phyloP scores from a whole-genome alignment of 2,888 invertebrate genomes.

The Eupeodes latifasciatus region DNA sequence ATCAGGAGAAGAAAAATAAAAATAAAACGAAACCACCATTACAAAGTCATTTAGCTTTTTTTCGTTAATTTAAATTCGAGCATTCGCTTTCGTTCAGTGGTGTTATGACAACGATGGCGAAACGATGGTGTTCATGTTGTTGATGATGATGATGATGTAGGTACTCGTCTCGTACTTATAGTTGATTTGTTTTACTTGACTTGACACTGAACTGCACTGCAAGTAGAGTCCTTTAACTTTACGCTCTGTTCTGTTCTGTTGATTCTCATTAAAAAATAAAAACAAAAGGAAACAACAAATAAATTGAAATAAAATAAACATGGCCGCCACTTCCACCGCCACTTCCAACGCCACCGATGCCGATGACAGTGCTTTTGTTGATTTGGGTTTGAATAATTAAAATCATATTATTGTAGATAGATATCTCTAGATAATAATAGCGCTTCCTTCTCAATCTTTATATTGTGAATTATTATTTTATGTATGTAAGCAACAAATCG shows the following conservation, averaged over 20 bases:
- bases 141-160: background rate
- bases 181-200: conserved; percentile 3
- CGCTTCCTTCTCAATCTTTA: background rate
- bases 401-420: background rate
- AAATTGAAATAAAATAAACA: conserved; percentile 22
- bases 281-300: background rate
- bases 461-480: conserved; percentile 16
- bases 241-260: background rate
- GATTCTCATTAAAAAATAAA: conserved; percentile 7
- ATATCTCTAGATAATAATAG: conserved; percentile 22
- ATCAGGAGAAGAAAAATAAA: conserved; percentile 35
- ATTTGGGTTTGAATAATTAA: conserved; percentile 19
- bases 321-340: background rate
- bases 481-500: conserved; percentile 18
- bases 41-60: conserved; percentile 45
- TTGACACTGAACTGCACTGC: conserved; percentile 27
- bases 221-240: conserved; percentile 28
- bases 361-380: conserved; percentile 17
- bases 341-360: background rate
- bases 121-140: conserved; percentile 1
- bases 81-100: conserved; percentile 65
- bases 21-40: conserved; percentile 41
- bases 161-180: background rate
- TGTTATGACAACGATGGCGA: conserved; percentile 41
- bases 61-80: conserved; percentile 62